Conservation (phyloP, 2,797 vertebrate genomes). For the Chaetodon trifasciatus region DNA sequence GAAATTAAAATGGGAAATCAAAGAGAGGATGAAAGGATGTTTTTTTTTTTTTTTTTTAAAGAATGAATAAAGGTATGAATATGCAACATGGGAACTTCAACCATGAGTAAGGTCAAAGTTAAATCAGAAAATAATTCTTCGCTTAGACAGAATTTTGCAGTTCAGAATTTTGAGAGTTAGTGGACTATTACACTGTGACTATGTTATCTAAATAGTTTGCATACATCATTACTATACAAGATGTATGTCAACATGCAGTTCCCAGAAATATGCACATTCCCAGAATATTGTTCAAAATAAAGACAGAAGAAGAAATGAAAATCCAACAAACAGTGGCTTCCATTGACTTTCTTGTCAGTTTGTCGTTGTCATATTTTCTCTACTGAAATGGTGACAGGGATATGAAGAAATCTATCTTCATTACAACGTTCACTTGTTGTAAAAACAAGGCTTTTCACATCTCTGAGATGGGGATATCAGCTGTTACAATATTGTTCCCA, state of each 20-base stretch:
- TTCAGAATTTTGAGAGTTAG: conserved; percentile 22
- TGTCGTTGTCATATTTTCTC: conserved; percentile 26
- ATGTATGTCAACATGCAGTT: conserved; percentile 82
- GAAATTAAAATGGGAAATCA: conserved; percentile 92
- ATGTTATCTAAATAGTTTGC: conserved; percentile 42
- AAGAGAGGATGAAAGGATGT: conserved; percentile 87
- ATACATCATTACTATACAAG: conserved; percentile 76
- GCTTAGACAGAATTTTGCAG: conserved; percentile 5
- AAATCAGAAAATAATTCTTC: conserved; percentile 21
- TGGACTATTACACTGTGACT: conserved; percentile 8
- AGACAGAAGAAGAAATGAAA: conserved; percentile 49
- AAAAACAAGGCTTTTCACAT: conserved; percentile 8
- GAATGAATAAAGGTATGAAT: conserved; percentile 85
- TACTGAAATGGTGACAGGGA: conserved; percentile 16
- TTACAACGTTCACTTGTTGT: conserved; percentile 15
- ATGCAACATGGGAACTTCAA: conserved; percentile 86
- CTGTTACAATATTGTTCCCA: conserved; percentile 75
- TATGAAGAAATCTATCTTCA: conserved; percentile 20
- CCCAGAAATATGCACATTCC: conserved; percentile 40
- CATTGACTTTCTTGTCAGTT: conserved; percentile 83
- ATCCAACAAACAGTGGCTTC: conserved; percentile 77
- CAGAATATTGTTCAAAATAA: conserved; percentile 54
- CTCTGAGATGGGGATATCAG: conserved; percentile 20
- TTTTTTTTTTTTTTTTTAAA: conserved; percentile 68
- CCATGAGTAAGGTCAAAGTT: conserved; percentile 33